These are phyloP conservation scores for Ptychochromis oligacanthus DNA, from an alignment of 2,113 vertebrate genomes.

Conservation along the genomic window DNA sequence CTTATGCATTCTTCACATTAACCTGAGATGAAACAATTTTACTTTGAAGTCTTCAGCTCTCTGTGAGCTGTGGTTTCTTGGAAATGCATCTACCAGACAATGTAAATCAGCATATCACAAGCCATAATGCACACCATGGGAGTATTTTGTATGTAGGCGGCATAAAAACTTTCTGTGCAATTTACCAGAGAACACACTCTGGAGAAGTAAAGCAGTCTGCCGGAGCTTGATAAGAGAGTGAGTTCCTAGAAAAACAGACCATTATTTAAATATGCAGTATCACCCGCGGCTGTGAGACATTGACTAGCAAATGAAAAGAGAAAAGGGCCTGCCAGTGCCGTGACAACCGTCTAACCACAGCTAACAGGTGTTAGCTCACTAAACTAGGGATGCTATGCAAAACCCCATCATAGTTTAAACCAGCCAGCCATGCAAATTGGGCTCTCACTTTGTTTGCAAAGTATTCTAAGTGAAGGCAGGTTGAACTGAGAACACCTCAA, in stretches of 20 bases:
- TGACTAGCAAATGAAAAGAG: conserved; percentile 66
- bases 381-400: conserved; percentile 42
- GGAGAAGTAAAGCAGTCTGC: conserved; percentile 35
- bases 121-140: not conserved
- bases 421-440: conserved; percentile 51
- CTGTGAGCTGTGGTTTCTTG: not conserved
- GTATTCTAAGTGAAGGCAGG: not conserved
- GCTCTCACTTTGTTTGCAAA: not conserved
- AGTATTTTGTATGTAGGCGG: conserved; percentile 34
- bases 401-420: conserved; percentile 18
- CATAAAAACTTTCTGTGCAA: conserved; percentile 26
- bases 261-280: conserved; percentile 56
- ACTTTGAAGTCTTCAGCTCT: conserved; percentile 3
- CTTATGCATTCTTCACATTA: not conserved
- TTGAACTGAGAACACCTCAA: not conserved
- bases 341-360: conserved; percentile 23
- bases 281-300: conserved; percentile 57
- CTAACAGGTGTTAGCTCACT: not conserved
- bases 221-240: conserved; percentile 45
- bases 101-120: conserved; percentile 12
- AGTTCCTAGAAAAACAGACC: conserved; percentile 55
- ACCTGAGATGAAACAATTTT: not conserved
- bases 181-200: conserved; percentile 15
- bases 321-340: conserved; percentile 42
- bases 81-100: not conserved